Conservation (phyloP, 2,113 vertebrate genomes). For the Porphyrio hochstetteri region DNA sequence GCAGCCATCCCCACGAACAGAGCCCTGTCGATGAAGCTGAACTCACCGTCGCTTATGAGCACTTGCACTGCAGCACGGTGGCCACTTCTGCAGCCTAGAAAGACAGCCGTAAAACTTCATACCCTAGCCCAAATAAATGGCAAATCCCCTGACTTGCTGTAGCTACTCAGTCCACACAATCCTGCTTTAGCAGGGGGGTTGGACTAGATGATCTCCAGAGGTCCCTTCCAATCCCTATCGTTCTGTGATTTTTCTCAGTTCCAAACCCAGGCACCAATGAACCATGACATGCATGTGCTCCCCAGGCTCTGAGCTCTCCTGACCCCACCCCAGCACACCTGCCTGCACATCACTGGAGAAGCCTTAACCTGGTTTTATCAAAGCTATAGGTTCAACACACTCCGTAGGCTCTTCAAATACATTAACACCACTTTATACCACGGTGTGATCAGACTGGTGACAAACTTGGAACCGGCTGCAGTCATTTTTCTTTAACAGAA, state of each 20-base stretch:
- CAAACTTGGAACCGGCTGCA: not conserved
- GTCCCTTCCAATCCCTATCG: too few species aligned
- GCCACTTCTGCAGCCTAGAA: not conserved
- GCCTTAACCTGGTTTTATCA: not conserved
- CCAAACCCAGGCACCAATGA: conserved; percentile 1
- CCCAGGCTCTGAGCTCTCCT: not conserved
- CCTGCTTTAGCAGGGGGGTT: too few species aligned
- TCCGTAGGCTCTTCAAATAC: not conserved
- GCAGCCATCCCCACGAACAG: not conserved
- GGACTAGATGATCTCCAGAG: too few species aligned
- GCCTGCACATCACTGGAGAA: not conserved
- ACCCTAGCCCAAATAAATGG: conserved; percentile 28
- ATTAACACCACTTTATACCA: not conserved
- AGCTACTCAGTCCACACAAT: not conserved
- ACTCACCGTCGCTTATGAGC: not conserved
- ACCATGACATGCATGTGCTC: not conserved
- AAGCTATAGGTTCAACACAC: not conserved
- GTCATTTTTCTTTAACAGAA: not conserved
- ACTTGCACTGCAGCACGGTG: not conserved
- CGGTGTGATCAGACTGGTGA: not conserved
- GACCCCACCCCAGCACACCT: not conserved
- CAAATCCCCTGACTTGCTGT: not conserved
- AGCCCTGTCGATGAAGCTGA: not conserved
- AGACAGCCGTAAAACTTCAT: not conserved
- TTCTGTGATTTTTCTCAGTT: not conserved